Percentiles rank a stretch among this genome's conserved stretches.
phyloP scores from a whole-genome alignment of 2,888 invertebrate genomes.

The Melanostoma scalare region DNA sequence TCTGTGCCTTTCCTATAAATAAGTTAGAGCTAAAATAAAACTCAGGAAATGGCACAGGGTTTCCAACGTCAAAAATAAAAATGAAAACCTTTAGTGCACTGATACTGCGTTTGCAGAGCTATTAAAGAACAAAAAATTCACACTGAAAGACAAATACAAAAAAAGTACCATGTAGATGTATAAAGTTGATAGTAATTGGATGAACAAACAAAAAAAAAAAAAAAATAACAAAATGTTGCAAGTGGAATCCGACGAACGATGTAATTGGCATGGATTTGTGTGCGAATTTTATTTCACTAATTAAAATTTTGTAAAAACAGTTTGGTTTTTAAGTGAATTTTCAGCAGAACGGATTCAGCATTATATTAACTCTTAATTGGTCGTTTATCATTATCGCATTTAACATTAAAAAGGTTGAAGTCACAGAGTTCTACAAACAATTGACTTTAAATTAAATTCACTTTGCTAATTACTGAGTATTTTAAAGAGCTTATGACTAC shows the following conservation, averaged over 20 bases:
- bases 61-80: constrained; percentile 3
- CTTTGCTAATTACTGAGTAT: too few species aligned
- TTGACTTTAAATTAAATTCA: too few species aligned
- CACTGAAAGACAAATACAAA: background rate
- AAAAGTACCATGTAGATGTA: constrained; percentile 9
- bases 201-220: constrained; percentile 23
- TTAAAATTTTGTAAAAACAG: constrained; percentile 14
- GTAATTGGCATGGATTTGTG: constrained; percentile 38
- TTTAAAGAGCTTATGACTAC: too few species aligned
- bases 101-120: constrained; percentile 42
- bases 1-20: constrained; percentile 26
- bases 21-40: constrained; percentile 40
- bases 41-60: constrained; percentile 5
- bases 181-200: constrained; percentile 47
- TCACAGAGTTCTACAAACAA: too few species aligned
- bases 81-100: constrained; percentile 33
- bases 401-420: too few species aligned
- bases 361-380: constrained; percentile 7
- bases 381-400: background rate
- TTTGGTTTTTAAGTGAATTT: background rate
- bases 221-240: constrained; percentile 13
- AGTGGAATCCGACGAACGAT: constrained; percentile 16
- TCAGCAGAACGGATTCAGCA: background rate
- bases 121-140: constrained; percentile 28
- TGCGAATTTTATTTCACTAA: constrained; percentile 15